phyloP scores from a whole-genome alignment of 2,797 vertebrate genomes.

The Muscicapa comitata region DNA sequence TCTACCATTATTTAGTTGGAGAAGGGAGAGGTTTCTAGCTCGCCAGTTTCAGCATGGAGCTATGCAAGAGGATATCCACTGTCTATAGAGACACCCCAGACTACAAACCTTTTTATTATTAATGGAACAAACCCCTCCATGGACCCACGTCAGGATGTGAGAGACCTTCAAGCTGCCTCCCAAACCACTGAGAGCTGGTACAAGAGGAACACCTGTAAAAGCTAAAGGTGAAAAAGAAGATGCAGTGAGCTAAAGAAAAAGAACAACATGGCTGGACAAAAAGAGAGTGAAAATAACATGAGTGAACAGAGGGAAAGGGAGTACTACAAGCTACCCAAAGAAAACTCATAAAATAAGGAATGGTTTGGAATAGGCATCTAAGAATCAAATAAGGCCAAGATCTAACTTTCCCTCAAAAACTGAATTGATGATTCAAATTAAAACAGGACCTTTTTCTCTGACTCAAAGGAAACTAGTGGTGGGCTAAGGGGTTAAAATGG shows the following conservation, averaged over 20 bases:
- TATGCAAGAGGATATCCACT: background rate
- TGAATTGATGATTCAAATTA: background rate
- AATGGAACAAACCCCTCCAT: background rate
- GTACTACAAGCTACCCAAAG: background rate
- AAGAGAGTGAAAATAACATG: background rate
- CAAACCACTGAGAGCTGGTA: background rate
- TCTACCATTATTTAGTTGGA: background rate
- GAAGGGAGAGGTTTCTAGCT: background rate
- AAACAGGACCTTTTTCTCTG: background rate
- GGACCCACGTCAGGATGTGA: fast-evolving
- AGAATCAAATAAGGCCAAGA: background rate
- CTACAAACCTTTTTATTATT: no score
- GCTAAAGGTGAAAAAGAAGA: background rate
- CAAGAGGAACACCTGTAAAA: background rate
- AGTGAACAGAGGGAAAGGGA: background rate
- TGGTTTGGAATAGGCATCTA: background rate
- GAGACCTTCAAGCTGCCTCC: background rate
- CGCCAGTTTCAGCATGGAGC: background rate
- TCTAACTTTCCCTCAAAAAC: background rate
- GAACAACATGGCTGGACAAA: background rate
- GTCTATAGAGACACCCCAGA: background rate
- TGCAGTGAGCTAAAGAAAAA: background rate
- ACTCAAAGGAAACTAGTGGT: background rate
- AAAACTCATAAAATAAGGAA: background rate
- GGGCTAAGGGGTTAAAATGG: background rate